Evolutionary conservation across 1,140 invertebrate genomes (phyloP).

Genomic region (Pectinophora gossypiella): DNA sequence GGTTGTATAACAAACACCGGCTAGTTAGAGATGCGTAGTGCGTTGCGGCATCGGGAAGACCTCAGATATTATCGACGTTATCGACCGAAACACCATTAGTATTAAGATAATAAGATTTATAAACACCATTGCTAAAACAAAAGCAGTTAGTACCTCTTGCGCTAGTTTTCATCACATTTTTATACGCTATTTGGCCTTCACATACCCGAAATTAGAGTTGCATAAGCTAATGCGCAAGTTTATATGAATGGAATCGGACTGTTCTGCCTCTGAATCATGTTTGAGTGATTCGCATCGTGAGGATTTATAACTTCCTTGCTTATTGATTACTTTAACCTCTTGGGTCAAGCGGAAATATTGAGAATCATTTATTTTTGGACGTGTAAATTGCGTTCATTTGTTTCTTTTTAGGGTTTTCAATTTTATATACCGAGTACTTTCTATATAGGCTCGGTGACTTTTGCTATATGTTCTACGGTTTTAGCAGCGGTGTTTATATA

Average conservation of each 20-base stretch:
- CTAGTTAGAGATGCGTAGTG: not conserved
- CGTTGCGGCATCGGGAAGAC: slow-evolving; percentile 17
- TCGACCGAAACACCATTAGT: slow-evolving; percentile 47
- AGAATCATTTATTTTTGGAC: too few species aligned
- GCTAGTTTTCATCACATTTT: slow-evolving; percentile 24
- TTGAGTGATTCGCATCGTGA: not conserved
- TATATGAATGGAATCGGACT: slow-evolving; percentile 24
- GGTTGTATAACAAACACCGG: not conserved
- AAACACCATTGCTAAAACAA: slow-evolving; percentile 3
- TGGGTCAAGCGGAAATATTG: too few species aligned
- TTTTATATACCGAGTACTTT: too few species aligned
- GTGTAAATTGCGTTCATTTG: too few species aligned
- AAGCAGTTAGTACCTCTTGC: slow-evolving; percentile 50
- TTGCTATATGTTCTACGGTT: too few species aligned
- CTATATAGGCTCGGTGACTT: too few species aligned
- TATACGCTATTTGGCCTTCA: slow-evolving; percentile 25
- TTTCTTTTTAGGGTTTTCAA: too few species aligned
- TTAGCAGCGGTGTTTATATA: too few species aligned
- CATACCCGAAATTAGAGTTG: slow-evolving; percentile 18
- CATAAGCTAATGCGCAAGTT: slow-evolving; percentile 18
- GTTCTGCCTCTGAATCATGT: not conserved
- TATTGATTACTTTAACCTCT: too few species aligned
- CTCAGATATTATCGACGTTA: slow-evolving; percentile 47
- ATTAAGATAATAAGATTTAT: slow-evolving; percentile 20
- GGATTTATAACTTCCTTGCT: not conserved